These are phyloP conservation scores for Agriotes lineatus DNA, from an alignment of 2,888 invertebrate species.

Conservation along the genomic window DNA sequence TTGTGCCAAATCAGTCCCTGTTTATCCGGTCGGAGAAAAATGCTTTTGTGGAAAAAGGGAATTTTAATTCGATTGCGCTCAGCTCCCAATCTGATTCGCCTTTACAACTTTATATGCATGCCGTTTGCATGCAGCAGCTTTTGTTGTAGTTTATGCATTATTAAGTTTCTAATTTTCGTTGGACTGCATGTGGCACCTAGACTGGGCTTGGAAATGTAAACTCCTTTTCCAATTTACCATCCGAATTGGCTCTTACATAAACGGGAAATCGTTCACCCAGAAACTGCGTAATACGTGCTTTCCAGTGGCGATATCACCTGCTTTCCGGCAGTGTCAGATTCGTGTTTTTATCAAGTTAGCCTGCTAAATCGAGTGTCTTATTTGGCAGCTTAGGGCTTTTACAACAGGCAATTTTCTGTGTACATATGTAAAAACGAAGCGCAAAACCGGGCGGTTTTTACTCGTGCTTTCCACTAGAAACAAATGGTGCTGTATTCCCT, in stretches of 20 bases:
- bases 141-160: neutral
- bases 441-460: neutral
- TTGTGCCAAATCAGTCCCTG: neutral
- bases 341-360: conserved; percentile 1
- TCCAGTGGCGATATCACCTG: neutral
- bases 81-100: neutral
- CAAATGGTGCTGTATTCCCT: neutral
- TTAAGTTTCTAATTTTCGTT: neutral
- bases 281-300: neutral
- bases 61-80: neutral
- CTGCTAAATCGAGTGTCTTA: conserved; percentile 14
- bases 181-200: neutral
- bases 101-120: too few relatives aligned
- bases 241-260: conserved; percentile 7
- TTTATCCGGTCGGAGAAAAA: neutral
- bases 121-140: neutral
- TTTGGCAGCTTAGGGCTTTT: neutral
- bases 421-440: neutral
- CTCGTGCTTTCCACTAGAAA: neutral
- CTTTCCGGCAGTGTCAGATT: conserved; percentile 5
- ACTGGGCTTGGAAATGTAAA: neutral
- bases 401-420: neutral
- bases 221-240: neutral
- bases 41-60: too few relatives aligned
- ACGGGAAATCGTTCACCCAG: neutral